Conservation (phyloP, 1,140 invertebrate species). For the Macrocentrus cingulum region DNA sequence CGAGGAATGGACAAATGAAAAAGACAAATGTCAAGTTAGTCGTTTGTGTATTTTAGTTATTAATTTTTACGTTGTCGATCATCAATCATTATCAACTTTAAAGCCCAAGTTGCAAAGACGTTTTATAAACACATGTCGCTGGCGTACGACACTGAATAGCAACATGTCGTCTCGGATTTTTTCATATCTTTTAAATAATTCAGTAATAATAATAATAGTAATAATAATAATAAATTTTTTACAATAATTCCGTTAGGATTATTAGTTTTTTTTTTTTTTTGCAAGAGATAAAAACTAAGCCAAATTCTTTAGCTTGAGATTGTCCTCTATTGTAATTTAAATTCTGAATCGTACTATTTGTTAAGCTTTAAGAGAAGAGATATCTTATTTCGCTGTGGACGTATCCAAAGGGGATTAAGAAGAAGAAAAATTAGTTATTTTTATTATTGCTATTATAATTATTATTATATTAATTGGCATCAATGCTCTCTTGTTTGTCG, state of each 20-base stretch:
- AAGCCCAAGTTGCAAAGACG: not conserved
- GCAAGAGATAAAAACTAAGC: constrained; percentile 46
- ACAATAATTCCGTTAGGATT: not conserved
- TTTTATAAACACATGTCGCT: constrained; percentile 21
- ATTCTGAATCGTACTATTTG: constrained; percentile 13
- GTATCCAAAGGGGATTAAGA: too few relatives aligned
- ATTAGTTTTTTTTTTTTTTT: constrained; percentile 31
- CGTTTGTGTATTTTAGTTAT: constrained; percentile 1
- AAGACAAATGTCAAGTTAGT: constrained; percentile 11
- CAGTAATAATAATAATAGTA: not conserved
- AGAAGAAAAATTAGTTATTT: too few relatives aligned
- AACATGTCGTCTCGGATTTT: constrained; percentile 18
- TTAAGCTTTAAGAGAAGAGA: constrained; percentile 22
- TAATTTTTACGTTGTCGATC: constrained; percentile 1
- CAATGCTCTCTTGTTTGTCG: not conserved
- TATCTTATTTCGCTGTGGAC: not conserved
- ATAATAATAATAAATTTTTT: not conserved
- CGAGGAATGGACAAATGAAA: not conserved
- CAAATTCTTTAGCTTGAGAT: constrained; percentile 43
- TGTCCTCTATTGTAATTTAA: constrained; percentile 17
- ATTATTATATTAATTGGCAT: too few relatives aligned
- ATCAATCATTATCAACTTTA: not conserved
- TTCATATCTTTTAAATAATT: constrained; percentile 38
- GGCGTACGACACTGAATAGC: constrained; percentile 30
- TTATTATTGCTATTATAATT: too few relatives aligned